Evolutionary conservation across 1,140 invertebrate genomes (phyloP), one percentile per base, ranked within the genome.

Genomic region (Doryteuthis pealeii): DNA sequence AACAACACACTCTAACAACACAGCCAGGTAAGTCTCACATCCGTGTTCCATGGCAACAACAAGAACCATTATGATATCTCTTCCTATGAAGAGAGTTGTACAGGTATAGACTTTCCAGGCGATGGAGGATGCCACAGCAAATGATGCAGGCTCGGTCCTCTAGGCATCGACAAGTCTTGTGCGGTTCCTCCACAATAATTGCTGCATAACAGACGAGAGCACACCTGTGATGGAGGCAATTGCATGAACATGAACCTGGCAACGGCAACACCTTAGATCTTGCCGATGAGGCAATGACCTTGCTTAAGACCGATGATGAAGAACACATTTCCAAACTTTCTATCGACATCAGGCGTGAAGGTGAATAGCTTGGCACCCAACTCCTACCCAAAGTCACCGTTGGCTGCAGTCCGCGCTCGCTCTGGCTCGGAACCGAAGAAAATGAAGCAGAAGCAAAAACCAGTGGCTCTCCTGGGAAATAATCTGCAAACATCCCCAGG

Each of bases 21-120:
- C 35, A 68, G 74, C 76, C 45, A 22, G 93, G 93, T 43, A 92
- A 93, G n/a, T 93, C 92, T 71, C 89, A 92, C 73, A 90, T 90
- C 70, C 86, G 54, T 43, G 15, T 76, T 1, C 33, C 30, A 65
- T 88, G 80, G 84, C 33, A 43, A 58, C 71, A 45, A 72, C 45
- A 4, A 70, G 35, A 49, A 66, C 72, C 67, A 54, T 10, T 62
- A 72, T 66, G 76, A 81, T 74, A 49, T 75, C 30, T 78, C 78
- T 3, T 78, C 79, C 12, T 72, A 74, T 10, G 82, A 84, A 72
- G 81, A 82, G 26, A 69, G 40, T 67, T 74, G 74, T 12, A 76
- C 71, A 43, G 72, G 70, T 22, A 67, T 77, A 70, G 81, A 84
- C 67, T 83, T 78, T 69, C 81, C 82, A 49, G 32, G 58, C 71